phyloP scores from a whole-genome alignment of 2,797 vertebrate genomes.

The Urophycis tenuis region DNA sequence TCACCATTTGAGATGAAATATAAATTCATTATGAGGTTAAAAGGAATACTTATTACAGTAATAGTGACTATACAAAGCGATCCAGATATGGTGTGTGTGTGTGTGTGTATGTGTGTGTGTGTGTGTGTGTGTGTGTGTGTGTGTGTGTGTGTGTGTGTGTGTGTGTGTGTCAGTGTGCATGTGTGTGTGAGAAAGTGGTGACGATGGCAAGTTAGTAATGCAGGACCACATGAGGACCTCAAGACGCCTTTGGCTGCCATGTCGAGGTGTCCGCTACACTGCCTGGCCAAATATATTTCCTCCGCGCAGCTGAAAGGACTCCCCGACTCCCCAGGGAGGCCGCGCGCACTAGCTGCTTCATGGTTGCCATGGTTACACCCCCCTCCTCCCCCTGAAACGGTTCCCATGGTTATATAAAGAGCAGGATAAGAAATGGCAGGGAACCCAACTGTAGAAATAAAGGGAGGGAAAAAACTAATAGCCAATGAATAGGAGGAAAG shows the following conservation, averaged over 20 bases:
- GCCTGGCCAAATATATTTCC: background rate
- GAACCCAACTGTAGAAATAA: background rate
- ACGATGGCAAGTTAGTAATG: background rate
- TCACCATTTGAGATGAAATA: background rate
- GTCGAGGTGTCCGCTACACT: background rate
- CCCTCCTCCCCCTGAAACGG: background rate
- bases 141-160: background rate
- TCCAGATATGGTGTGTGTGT: background rate
- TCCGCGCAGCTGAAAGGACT: background rate
- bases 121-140: constrained; percentile 3
- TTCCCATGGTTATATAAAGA: constrained; percentile 6
- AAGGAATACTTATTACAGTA: background rate
- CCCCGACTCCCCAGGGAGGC: background rate
- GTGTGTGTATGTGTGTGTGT: background rate
- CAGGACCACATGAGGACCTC: background rate
- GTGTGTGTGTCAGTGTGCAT: background rate
- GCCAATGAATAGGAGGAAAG: background rate
- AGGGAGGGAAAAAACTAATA: background rate
- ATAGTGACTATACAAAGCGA: background rate
- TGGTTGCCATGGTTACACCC: background rate
- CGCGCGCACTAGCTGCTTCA: background rate
- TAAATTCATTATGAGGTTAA: background rate
- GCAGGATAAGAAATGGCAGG: background rate
- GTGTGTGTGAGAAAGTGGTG: background rate
- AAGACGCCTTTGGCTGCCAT: background rate